Conservation (phyloP, 92 coral and sea anemone genomes). For the Palythoa caribaeorum region DNA sequence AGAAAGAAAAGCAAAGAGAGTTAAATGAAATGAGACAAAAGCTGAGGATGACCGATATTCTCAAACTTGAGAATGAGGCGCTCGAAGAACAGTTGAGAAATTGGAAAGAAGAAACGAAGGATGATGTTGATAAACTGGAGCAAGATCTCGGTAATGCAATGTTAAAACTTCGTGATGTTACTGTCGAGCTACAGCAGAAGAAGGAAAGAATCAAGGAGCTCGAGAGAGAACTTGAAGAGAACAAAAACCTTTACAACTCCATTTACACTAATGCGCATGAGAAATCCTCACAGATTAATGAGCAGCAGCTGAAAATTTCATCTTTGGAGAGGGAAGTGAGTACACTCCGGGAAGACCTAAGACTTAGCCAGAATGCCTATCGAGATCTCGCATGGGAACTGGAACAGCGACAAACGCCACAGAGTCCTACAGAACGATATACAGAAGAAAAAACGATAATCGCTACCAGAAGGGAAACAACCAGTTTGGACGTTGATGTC, state of each 20-base stretch:
- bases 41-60: not conserved
- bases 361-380: slow-evolving; percentile 83
- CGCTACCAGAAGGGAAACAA: slow-evolving; percentile 57
- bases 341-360: slow-evolving; percentile 69
- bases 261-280: slow-evolving; percentile 63
- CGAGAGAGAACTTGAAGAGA: slow-evolving; percentile 76
- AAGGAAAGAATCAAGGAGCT: slow-evolving; percentile 66
- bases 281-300: slow-evolving; percentile 69
- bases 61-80: slow-evolving; percentile 28
- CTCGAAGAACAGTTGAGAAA: slow-evolving; percentile 71
- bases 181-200: slow-evolving; percentile 45
- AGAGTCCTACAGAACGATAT: not conserved
- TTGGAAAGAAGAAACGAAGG: slow-evolving; percentile 60
- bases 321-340: slow-evolving; percentile 75
- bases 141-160: slow-evolving; percentile 55
- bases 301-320: slow-evolving; percentile 63
- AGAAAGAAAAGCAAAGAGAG: slow-evolving; percentile 8
- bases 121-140: slow-evolving; percentile 59
- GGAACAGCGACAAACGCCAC: slow-evolving; percentile 34
- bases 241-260: slow-evolving; percentile 56
- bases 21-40: slow-evolving; percentile 23
- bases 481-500: slow-evolving; percentile 78
- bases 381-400: slow-evolving; percentile 71
- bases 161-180: slow-evolving; percentile 51
- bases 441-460: slow-evolving; percentile 19